A percentile compares a stretch with the other conserved stretches of the same genome.
phyloP scores from a whole-genome alignment of 2,113 vertebrate genomes.

The Spea bombifrons region DNA sequence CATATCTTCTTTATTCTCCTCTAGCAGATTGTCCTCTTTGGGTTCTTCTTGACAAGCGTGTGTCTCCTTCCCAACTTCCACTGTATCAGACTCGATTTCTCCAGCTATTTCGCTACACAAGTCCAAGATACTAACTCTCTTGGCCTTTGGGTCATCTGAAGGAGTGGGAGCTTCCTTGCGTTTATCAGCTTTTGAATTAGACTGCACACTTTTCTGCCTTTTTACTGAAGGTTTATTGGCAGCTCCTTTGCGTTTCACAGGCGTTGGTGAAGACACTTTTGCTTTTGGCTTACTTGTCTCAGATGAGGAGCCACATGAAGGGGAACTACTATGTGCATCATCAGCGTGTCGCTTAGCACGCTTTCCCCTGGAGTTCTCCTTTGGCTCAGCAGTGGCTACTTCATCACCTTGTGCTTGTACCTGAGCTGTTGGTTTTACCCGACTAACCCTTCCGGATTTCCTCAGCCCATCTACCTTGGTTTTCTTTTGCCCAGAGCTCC shows the following conservation, averaged over 20 bases:
- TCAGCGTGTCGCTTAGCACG: background rate
- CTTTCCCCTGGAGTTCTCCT: background rate
- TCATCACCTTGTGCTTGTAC: background rate
- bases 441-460: background rate
- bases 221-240: conserved; percentile 55
- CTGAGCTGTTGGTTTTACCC: background rate
- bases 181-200: conserved; percentile 56
- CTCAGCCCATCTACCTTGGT: background rate
- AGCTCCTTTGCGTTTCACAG: conserved; percentile 47
- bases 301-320: background rate
- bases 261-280: background rate
- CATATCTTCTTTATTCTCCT: conserved; percentile 52
- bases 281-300: background rate
- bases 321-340: background rate
- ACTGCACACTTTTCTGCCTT: conserved; percentile 52
- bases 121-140: conserved; percentile 89
- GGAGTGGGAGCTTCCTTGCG: conserved; percentile 40
- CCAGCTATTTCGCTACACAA: conserved; percentile 96
- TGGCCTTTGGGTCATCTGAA: conserved; percentile 61
- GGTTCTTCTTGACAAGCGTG: conserved; percentile 53
- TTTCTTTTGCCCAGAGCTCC: background rate
- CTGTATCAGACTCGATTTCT: conserved; percentile 94
- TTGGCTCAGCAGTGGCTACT: background rate
- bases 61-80: conserved; percentile 79
- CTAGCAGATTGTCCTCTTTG: conserved; percentile 52